phyloP scores from a whole-genome alignment of 2,113 vertebrate species.

The Eonycteris spelaea region DNA sequence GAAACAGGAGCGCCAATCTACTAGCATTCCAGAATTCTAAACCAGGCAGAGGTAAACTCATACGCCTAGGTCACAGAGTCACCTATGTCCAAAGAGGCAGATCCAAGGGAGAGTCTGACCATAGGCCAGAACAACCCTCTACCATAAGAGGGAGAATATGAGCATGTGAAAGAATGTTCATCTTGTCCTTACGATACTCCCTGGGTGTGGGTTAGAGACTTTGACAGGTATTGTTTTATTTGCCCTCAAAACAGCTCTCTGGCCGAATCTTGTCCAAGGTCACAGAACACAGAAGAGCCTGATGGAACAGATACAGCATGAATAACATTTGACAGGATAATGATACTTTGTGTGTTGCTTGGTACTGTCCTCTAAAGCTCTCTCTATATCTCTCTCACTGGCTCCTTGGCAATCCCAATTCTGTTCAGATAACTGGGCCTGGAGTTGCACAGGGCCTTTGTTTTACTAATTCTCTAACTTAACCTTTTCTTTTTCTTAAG shows the following conservation, averaged over 20 bases:
- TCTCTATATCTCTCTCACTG: not conserved
- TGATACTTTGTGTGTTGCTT: slow-evolving; percentile 21
- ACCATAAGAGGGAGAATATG: not conserved
- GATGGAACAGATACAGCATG: slow-evolving; percentile 36
- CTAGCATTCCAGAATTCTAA: not conserved
- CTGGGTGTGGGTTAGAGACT: not conserved
- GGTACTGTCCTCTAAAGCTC: not conserved
- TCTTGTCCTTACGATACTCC: not conserved
- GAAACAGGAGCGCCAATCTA: not conserved
- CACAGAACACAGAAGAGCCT: slow-evolving; percentile 30
- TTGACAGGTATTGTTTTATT: slow-evolving; percentile 33
- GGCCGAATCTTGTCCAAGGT: slow-evolving; percentile 39
- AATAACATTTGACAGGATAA: slow-evolving; percentile 55
- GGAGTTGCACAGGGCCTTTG: slow-evolving; percentile 2
- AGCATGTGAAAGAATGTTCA: not conserved
- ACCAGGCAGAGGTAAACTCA: not conserved
- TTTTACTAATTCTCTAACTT: slow-evolving; percentile 2
- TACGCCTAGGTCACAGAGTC: not conserved
- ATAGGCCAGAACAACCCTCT: not conserved
- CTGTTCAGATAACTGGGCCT: not conserved
- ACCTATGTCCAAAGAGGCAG: not conserved
- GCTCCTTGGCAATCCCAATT: slow-evolving; percentile 7
- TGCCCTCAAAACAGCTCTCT: slow-evolving; percentile 37
- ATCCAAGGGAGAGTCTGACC: not conserved
- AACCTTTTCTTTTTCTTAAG: not conserved